Evolutionary conservation across 1,140 invertebrate species (phyloP), one percentile per base, ranked within the genome.

Genomic region (Harlomillsia oculata): DNA sequence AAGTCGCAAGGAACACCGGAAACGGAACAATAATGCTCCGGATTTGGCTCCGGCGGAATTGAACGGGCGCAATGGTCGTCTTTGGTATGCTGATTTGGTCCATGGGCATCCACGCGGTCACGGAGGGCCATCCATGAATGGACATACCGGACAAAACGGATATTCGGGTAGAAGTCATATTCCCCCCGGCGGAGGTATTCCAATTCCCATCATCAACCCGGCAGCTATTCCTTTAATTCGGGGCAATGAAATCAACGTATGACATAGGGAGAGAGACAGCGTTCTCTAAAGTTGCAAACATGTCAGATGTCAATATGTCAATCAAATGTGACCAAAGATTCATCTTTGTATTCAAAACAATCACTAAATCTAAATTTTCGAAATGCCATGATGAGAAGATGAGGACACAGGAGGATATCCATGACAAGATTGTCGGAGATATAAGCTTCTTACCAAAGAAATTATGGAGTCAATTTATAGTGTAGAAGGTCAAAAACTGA

Each of bases 181-280:
- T n/a, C 32, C 13, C 14, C 46, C 34, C 25, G 36, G 29, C 5
- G 48, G 48, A 8, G 25, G 41, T 13, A 40, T 52, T 26, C 41
- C 23, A 14, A 51, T 52, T 13, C 41, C 23, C 20, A 40, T 44
- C 48, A 28, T 57, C n/a, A 57, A 57, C 29, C 55, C 55, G 21
- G 37, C 39, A 50, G 59, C 44, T 40, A 60, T 64, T 39, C 63
- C 63, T 20, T 37, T 53, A 13, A 50, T 61, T 23, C 51, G 63
- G n/a, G 63, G 63, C 25, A 56, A 46, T 53, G 63, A 64, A 53
- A 64, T 64, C 25, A 64, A 64, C 45, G 63, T 64, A 44, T 64
- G 55, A 64, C 53, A 49, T 50, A 50, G 34, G 48, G 48, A n/a
- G n/a, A n/a, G n/a, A 52, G 3, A 52, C 4, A 39, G 29, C 23